Evolutionary conservation across 2,797 vertebrate genomes (phyloP).

Genomic region (Pseudopleuronectes americanus): DNA sequence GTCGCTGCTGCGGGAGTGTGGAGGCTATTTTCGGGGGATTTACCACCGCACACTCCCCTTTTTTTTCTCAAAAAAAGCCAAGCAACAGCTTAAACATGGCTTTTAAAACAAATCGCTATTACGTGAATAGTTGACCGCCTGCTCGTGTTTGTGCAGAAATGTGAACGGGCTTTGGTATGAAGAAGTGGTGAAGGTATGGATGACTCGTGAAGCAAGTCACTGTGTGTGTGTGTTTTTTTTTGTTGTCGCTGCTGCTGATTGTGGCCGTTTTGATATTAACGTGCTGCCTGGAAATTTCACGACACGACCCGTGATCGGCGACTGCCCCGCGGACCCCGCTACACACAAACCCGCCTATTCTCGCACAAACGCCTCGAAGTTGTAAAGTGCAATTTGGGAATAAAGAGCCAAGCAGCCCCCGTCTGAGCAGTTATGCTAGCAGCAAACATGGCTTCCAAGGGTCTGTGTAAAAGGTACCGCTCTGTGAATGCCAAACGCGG

Average conservation of each 20-base stretch:
- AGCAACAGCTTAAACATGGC: slow-evolving; percentile 16
- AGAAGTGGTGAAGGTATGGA: slow-evolving; percentile 47
- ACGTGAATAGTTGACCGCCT: neutral
- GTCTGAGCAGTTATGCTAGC: slow-evolving; percentile 79
- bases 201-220: slow-evolving; percentile 66
- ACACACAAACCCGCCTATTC: neutral
- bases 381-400: slow-evolving; percentile 58
- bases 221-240: slow-evolving; percentile 21
- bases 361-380: slow-evolving; percentile 20
- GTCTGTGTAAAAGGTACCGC: slow-evolving; percentile 76
- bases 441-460: slow-evolving; percentile 86
- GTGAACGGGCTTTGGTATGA: neutral
- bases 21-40: slow-evolving; percentile 30
- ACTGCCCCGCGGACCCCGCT: neutral
- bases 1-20: slow-evolving; percentile 3
- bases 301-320: slow-evolving; percentile 22
- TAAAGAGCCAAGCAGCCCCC: slow-evolving; percentile 61
- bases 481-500: slow-evolving; percentile 65
- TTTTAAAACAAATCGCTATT: slow-evolving; percentile 32
- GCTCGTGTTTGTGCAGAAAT: slow-evolving; percentile 9
- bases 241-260: slow-evolving; percentile 69
- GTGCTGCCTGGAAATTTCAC: slow-evolving; percentile 20
- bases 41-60: slow-evolving; percentile 41
- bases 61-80: slow-evolving; percentile 11
- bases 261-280: slow-evolving; percentile 46